Evolutionary conservation across 2,113 vertebrate genomes (phyloP).

Genomic region (human (Homo sapiens)): GRCh38 chr17:81453501-81454000

Average conservation of each 20-base stretch:
- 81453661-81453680: background rate
- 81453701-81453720: background rate
- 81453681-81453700: background rate
- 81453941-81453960: background rate
- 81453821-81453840: background rate
- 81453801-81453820: background rate
- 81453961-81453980: background rate
- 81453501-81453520: conserved; percentile 87
- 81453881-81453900: background rate
- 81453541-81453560: background rate
- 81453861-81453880: background rate
- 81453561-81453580: background rate
- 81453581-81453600: conserved; percentile 59
- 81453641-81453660: background rate
- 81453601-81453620: background rate
- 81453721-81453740: background rate
- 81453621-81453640: background rate
- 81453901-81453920: background rate
- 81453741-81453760: background rate
- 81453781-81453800: background rate
- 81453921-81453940: background rate
- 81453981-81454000: background rate
- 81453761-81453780: background rate
- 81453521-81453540: conserved; percentile 80
- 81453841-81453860: background rate